These are phyloP conservation scores for Agonopterix subpropinquella DNA, from an alignment of 2,888 invertebrate species.

Conservation along the genomic window DNA sequence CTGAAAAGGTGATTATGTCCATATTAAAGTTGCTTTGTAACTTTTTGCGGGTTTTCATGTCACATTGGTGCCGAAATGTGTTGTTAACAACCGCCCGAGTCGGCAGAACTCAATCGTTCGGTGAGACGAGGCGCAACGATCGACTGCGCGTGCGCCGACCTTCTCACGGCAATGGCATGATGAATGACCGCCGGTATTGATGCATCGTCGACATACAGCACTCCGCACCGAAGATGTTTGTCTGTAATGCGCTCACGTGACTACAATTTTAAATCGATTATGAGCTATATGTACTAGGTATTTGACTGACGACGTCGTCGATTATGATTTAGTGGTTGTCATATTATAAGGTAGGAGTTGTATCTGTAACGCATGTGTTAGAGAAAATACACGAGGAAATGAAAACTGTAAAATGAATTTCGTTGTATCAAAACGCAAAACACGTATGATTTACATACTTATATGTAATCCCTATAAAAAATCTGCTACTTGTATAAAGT, in stretches of 20 bases:
- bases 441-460: too few species aligned
- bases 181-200: constrained; percentile 29
- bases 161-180: constrained; percentile 30
- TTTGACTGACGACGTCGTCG: too few species aligned
- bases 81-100: constrained; percentile 15
- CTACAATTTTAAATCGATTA: constrained; percentile 3
- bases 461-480: too few species aligned
- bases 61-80: constrained; percentile 21
- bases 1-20: constrained; percentile 19
- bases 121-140: constrained; percentile 7
- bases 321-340: too few species aligned
- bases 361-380: too few species aligned
- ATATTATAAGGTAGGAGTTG: too few species aligned
- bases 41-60: constrained; percentile 11
- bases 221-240: constrained; percentile 6
- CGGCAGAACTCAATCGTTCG: constrained; percentile 7
- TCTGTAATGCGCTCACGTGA: constrained; percentile 12
- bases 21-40: constrained; percentile 12
- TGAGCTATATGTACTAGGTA: not conserved
- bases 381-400: too few species aligned
- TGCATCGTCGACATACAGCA: constrained; percentile 20
- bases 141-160: constrained; percentile 18
- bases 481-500: too few species aligned
- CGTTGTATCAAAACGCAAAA: too few species aligned
- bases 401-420: too few species aligned